Conservation (phyloP, 2,113 vertebrate genomes). For the Sprattus sprattus region DNA sequence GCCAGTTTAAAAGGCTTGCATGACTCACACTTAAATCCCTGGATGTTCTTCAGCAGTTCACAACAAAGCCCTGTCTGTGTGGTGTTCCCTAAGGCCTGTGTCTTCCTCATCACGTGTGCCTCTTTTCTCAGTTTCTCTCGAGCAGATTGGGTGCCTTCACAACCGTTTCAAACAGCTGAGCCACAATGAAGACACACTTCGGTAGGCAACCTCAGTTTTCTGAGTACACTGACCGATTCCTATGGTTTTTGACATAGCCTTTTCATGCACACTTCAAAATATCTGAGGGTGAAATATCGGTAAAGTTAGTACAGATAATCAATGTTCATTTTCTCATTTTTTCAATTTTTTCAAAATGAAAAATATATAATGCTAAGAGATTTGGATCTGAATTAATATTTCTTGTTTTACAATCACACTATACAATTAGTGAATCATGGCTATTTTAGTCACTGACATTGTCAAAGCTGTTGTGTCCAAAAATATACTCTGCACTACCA, state of each 20-base stretch:
- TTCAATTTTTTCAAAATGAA: neutral
- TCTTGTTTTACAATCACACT: neutral
- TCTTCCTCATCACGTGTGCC: slow-evolving; percentile 26
- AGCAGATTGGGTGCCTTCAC: slow-evolving; percentile 87
- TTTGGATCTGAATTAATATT: neutral
- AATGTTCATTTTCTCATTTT: too few relatives aligned
- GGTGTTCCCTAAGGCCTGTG: neutral
- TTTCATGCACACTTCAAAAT: neutral
- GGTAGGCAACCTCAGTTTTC: slow-evolving; percentile 59
- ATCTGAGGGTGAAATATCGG: neutral
- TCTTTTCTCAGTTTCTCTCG: slow-evolving; percentile 76
- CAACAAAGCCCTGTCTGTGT: slow-evolving; percentile 3
- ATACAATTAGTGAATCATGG: neutral
- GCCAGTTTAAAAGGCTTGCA: neutral
- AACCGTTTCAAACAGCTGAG: slow-evolving; percentile 88
- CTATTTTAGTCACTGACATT: neutral
- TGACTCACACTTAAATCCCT: slow-evolving; percentile 9
- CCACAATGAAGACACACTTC: slow-evolving; percentile 77
- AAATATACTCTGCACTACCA: neutral
- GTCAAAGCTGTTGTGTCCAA: neutral
- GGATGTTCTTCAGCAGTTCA: neutral
- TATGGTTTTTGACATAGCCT: neutral
- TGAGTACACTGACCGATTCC: neutral
- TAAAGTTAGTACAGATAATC: too few relatives aligned
- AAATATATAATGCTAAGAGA: neutral